Base-by-base conservation (phyloP, 2,888 invertebrate species). In the Eupithecia subumbrata region DNA sequence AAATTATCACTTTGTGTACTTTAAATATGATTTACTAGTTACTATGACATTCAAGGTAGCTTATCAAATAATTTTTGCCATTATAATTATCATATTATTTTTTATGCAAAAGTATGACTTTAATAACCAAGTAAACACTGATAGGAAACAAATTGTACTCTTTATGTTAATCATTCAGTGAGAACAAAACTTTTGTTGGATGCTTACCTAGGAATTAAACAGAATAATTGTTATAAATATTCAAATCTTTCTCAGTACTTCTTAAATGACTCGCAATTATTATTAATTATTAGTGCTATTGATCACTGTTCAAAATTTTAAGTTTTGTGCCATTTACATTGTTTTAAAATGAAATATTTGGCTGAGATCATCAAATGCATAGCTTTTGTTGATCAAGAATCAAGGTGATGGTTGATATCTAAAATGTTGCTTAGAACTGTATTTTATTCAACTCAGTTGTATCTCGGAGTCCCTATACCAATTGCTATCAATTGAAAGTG, bases 401-500 rank as follows among this genome's bases (percentile, higher is more conserved):
- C 52, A 56, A 11, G n/a, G 22, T 56, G 22, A 11, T 52, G 52
- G n/a, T 22, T 56, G 22, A 56, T 56, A 56, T 56, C 52, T 22
- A 56, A 56, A 56, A 22, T 22, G 22, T 56, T 56, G 52, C n/a
- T 9, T 48, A 48, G 48, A n/a, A 56, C 52, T 37, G 22, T 67
- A 67, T 43, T 67, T 9, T 40, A n/a, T 14, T 40, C 67, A 40
- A 40, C n/a, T 66, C 37, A 11, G 18, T n/a, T 67, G 67, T 67
- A 67, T 22, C 60, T 45, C 64, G 68, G 37, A 25, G 69, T 69
- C 68, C 64, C 68, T 74, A 73, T 74, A 73, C 30, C 80, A 82
- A 82, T 82, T 82, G 78, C 76, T 78, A 72, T 79, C 81, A 82
- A 82, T 82, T 82, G 80, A 75, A 80, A 70, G 66, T 74, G 70